Percentiles rank a stretch among this genome's conserved stretches.
Evolutionary conservation across 1,140 invertebrate genomes (phyloP).

Genomic region (Lithobius niger): DNA sequence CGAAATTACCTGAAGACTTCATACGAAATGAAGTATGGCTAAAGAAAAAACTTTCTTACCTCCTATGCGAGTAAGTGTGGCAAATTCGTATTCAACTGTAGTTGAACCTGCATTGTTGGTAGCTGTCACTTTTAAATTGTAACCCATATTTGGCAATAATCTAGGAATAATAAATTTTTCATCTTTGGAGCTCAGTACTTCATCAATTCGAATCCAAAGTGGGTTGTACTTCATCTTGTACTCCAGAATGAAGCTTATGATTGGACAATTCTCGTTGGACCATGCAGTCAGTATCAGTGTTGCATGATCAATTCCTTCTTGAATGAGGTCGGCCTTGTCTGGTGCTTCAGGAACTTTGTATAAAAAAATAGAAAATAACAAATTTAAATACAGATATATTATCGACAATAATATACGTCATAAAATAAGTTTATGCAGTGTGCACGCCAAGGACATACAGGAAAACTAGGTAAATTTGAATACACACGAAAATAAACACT

Average conservation of each 20-base stretch:
- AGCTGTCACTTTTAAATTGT: conserved; percentile 76
- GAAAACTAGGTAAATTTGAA: not conserved
- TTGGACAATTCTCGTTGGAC: conserved; percentile 88
- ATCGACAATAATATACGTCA: not conserved
- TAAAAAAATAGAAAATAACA: not conserved
- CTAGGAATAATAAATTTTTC: conserved; percentile 82
- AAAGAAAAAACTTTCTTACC: no score
- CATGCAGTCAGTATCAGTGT: conserved; percentile 81
- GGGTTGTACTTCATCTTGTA: conserved; percentile 55
- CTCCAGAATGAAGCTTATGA: conserved; percentile 89
- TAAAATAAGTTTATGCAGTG: not conserved
- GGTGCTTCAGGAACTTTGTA: conserved; percentile 54
- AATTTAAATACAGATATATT: not conserved
- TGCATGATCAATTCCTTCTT: conserved; percentile 79
- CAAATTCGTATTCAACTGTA: conserved; percentile 86
- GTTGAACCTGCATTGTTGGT: conserved; percentile 92
- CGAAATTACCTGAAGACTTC: no score
- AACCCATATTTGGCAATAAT: conserved; percentile 84
- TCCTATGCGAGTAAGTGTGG: conserved; percentile 86
- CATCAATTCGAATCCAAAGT: conserved; percentile 78
- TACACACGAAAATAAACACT: not conserved
- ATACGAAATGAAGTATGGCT: not conserved
- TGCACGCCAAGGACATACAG: not conserved
- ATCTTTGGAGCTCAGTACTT: conserved; percentile 67
- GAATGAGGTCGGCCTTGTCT: conserved; percentile 73